These are phyloP conservation scores for Anableps anableps DNA, from an alignment of 2,797 vertebrate genomes.

Conservation along the genomic window DNA sequence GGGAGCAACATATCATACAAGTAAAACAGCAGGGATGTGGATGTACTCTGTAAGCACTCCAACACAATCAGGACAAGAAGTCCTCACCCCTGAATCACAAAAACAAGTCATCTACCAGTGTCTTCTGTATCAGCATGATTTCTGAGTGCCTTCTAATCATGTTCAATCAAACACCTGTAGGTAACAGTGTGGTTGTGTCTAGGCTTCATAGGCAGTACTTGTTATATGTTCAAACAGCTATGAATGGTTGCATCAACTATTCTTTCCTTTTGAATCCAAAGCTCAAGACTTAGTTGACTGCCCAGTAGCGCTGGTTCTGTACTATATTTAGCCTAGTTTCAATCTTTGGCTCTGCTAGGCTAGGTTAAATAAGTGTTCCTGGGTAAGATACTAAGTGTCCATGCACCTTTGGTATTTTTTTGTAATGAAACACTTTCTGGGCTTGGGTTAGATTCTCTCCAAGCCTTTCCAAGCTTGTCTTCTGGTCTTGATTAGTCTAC, in stretches of 20 bases:
- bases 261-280: not conserved
- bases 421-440: too few species aligned
- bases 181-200: conserved; percentile 19
- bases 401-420: too few species aligned
- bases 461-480: too few species aligned
- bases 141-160: conserved; percentile 11
- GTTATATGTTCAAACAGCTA: not conserved
- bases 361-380: too few species aligned
- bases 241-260: not conserved
- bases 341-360: not conserved
- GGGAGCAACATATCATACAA: not conserved
- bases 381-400: too few species aligned
- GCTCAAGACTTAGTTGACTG: not conserved
- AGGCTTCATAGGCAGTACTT: conserved; percentile 7
- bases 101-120: conserved; percentile 26
- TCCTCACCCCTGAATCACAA: conserved; percentile 18
- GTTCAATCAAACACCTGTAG: conserved; percentile 7
- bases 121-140: conserved; percentile 5
- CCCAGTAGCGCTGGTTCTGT: not conserved
- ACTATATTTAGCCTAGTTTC: not conserved
- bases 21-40: not conserved
- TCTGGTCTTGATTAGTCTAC: too few species aligned
- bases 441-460: too few species aligned
- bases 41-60: conserved; percentile 10
- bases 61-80: conserved; percentile 29